Percentiles rank a stretch among this genome's conserved stretches.
Evolutionary conservation across 2,113 vertebrate species (phyloP).

Genomic region (Petrocephalus microphthalmus): DNA sequence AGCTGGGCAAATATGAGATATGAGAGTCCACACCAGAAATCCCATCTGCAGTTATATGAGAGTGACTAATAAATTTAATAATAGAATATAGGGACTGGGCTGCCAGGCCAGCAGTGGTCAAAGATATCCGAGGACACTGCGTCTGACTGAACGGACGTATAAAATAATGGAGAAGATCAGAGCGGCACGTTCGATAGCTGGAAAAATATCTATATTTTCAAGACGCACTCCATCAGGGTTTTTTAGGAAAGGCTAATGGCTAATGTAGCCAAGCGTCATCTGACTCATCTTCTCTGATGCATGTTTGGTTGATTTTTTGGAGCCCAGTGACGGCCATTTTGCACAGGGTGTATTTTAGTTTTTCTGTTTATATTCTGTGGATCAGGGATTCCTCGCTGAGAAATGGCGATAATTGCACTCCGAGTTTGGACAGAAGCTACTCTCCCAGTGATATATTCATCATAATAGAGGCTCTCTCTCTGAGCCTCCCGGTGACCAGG

Average conservation of each 20-base stretch:
- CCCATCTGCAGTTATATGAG: slow-evolving; percentile 2
- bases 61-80: slow-evolving; percentile 9
- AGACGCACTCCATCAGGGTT: background rate
- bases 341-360: background rate
- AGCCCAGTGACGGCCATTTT: background rate
- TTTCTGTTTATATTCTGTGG: background rate
- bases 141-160: background rate
- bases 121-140: background rate
- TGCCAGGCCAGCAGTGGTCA: slow-evolving; percentile 15
- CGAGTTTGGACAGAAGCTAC: background rate
- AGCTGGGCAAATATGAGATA: background rate
- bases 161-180: slow-evolving; percentile 17
- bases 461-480: slow-evolving; percentile 3
- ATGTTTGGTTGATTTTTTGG: background rate
- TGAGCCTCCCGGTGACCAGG: background rate
- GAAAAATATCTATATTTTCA: background rate
- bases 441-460: slow-evolving; percentile 8
- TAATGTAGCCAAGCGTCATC: background rate
- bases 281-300: background rate
- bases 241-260: background rate
- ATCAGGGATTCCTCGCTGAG: background rate
- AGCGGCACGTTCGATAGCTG: background rate
- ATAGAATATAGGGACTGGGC: slow-evolving; percentile 11
- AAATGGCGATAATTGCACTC: background rate
- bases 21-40: background rate